A percentile compares a stretch with the other conserved stretches of the same genome.
These are phyloP conservation scores for Adelosebastes latens DNA, from an alignment of 2,797 vertebrate genomes.

Conservation along the genomic window DNA sequence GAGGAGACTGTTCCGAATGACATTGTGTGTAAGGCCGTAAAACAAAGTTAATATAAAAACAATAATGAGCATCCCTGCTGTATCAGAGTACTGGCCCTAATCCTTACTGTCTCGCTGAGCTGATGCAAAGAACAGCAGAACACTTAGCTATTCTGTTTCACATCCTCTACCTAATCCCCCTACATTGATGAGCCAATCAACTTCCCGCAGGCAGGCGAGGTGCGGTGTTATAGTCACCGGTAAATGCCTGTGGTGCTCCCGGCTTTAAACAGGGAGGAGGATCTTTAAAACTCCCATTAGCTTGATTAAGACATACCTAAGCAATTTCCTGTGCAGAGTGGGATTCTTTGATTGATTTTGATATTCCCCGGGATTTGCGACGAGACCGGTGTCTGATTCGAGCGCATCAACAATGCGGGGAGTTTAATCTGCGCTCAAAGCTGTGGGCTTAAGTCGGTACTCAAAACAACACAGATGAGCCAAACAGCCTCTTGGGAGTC, in stretches of 20 bases:
- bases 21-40: background rate
- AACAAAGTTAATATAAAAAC: conserved; percentile 12
- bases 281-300: conserved; percentile 69
- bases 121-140: conserved; percentile 39
- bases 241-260: conserved; percentile 47
- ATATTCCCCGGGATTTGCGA: conserved; percentile 40
- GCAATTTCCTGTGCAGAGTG: conserved; percentile 64
- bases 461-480: conserved; percentile 61
- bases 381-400: conserved; percentile 47
- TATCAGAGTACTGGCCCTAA: conserved; percentile 31
- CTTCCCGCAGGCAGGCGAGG: conserved; percentile 59
- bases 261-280: conserved; percentile 61
- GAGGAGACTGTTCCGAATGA: background rate
- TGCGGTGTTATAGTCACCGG: conserved; percentile 34
- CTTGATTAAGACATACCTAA: conserved; percentile 69
- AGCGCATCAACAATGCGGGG: conserved; percentile 51
- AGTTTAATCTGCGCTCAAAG: conserved; percentile 68
- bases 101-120: conserved; percentile 37
- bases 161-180: conserved; percentile 67
- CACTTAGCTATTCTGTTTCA: conserved; percentile 51
- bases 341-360: conserved; percentile 59
- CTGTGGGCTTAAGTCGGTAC: conserved; percentile 47
- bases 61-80: conserved; percentile 11
- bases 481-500: conserved; percentile 52
- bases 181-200: conserved; percentile 73